Percentiles rank a stretch among this genome's conserved stretches.
Evolutionary conservation across 2,888 invertebrate genomes (phyloP).

Genomic region (Saturnia japonica): DNA sequence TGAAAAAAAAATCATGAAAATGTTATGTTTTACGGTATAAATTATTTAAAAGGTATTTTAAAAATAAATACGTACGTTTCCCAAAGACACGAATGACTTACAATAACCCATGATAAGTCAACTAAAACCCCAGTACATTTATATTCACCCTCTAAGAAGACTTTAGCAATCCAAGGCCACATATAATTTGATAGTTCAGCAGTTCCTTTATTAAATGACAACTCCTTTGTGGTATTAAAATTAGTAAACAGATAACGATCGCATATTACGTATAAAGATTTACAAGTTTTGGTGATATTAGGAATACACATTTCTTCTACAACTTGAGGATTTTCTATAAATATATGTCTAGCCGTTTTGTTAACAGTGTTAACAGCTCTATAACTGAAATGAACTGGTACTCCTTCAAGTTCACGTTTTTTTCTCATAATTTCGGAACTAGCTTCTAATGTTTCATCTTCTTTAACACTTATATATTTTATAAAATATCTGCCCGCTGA

Average conservation of each 20-base stretch:
- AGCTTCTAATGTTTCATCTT: conserved; percentile 42
- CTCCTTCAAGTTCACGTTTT: conserved; percentile 45
- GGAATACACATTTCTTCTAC: conserved; percentile 72
- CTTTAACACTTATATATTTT: conserved; percentile 66
- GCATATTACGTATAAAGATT: conserved; percentile 80
- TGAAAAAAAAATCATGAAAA: conserved; percentile 47
- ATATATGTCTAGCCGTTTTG: conserved; percentile 43
- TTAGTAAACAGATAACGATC: conserved; percentile 68
- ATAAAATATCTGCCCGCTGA: conserved; percentile 63
- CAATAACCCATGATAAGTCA: conserved; percentile 85
- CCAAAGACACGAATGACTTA: conserved; percentile 80
- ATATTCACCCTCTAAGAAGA: conserved; percentile 86
- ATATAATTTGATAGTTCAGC: conserved; percentile 35
- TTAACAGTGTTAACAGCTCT: conserved; percentile 41
- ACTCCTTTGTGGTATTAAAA: conserved; percentile 52
- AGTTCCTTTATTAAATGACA: conserved; percentile 41
- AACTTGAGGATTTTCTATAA: conserved; percentile 64
- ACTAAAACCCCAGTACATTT: conserved; percentile 87
- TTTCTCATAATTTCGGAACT: conserved; percentile 41
- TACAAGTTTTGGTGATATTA: conserved; percentile 75
- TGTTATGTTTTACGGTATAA: neutral
- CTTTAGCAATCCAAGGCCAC: conserved; percentile 89
- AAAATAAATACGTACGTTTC: conserved; percentile 54
- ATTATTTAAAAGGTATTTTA: neutral
- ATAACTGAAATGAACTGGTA: conserved; percentile 61